Evolutionary conservation across 2,797 vertebrate genomes (phyloP), one percentile per base, ranked within the genome.

Genomic region (Chaenodraco wilsoni): DNA sequence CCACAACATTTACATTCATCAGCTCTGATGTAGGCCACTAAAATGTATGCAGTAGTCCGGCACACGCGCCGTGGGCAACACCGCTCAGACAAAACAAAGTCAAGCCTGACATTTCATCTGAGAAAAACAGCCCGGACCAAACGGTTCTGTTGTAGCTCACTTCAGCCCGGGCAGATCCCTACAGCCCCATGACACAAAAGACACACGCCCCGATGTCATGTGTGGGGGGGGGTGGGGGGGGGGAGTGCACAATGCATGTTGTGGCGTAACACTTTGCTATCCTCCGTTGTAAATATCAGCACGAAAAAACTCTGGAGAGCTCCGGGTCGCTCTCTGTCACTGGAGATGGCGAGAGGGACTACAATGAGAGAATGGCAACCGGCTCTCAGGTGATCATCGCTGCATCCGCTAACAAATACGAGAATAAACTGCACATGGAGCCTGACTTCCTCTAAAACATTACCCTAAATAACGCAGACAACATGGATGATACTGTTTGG

Each of bases 301-400:
- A 79, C 55, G 71, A 78, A 74, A 64, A 84, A 91, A 92, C 89
- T 94, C 88, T 44, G 88, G 76, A 81, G 80, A 88, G 88, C 89
- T 82, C 83, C 76, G 73, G 68, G 78, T 82, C 76, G 69, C 71
- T 67, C 68, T 72, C 67, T 82, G 74, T 72, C 79, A 61, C 67
- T 56, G 79, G 81, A 88, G 87, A 83, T 87, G 88, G 82, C 83
- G 84, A 91, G 84, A 84, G 89, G 64, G 78, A 79, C 78, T 82
- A 83, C 76, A 74, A 91, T 74, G 76, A 82, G 69, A 82, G 85
- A 61, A 81, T 72, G 81, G 74, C 65, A 77, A 60, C 64, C 15
- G 82, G 79, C 73, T 90, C 89, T 82, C 91, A 90, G 93, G 91
- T 93, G 90, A 90, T 87, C 59, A 37, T 37, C 79, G 19, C 68